Conservation (phyloP, 1,140 invertebrate genomes). For the Cyrtorhinus lividipennis region DNA sequence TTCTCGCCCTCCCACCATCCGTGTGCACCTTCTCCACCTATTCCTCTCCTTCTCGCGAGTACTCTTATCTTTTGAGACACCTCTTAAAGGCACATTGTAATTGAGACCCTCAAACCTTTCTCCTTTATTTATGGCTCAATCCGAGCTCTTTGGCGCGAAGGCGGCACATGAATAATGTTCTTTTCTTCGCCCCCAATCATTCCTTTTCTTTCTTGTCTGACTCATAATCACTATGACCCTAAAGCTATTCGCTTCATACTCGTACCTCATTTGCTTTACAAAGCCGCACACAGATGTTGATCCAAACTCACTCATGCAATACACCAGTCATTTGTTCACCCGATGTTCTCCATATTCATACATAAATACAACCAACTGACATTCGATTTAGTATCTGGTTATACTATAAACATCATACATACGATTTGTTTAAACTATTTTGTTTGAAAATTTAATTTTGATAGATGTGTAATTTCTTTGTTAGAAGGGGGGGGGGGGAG, state of each 20-base stretch:
- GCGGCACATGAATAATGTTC: conserved; percentile 8
- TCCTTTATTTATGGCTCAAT: conserved; percentile 8
- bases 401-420: no score
- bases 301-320: no score
- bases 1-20: not conserved
- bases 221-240: conserved; percentile 4
- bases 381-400: no score
- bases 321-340: no score
- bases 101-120: conserved; percentile 8
- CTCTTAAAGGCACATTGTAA: conserved; percentile 9
- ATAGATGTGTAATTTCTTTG: no score
- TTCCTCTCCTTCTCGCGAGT: not conserved
- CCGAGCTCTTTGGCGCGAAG: conserved; percentile 6
- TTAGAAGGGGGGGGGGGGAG: no score
- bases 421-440: no score
- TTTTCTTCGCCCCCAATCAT: no score
- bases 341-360: no score
- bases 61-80: conserved; percentile 8
- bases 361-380: no score
- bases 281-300: no score
- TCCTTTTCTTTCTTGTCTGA: conserved; percentile 5
- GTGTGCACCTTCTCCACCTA: not conserved
- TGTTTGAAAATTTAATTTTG: no score
- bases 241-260: not conserved
- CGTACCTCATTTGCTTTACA: conserved; percentile 3